phyloP scores from a whole-genome alignment of 2,113 vertebrate genomes.

The Galemys pyrenaicus region DNA sequence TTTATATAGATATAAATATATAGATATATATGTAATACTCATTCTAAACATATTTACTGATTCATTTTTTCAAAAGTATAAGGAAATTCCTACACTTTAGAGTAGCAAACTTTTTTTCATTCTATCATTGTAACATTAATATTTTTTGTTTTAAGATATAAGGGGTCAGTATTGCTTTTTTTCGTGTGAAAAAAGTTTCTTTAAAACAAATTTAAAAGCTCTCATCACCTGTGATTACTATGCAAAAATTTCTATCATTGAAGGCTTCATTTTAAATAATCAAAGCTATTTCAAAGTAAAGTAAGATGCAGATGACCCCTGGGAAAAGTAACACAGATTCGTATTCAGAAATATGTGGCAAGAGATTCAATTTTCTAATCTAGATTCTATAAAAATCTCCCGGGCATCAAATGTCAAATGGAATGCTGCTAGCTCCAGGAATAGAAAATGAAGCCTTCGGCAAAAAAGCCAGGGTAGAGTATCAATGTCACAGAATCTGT shows the following conservation, averaged over 20 bases:
- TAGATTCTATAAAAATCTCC: conserved; percentile 73
- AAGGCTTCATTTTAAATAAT: conserved; percentile 46
- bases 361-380: conserved; percentile 55
- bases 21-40: neutral
- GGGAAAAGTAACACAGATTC: conserved; percentile 4
- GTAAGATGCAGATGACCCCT: conserved; percentile 20
- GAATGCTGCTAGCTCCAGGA: conserved; percentile 48
- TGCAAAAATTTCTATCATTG: conserved; percentile 20
- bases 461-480: conserved; percentile 8
- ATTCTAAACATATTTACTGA: neutral
- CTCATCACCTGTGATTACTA: conserved; percentile 4
- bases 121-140: neutral
- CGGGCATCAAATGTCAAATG: conserved; percentile 70
- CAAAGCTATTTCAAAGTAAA: conserved; percentile 48
- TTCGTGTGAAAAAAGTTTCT: neutral
- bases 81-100: neutral
- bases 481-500: conserved; percentile 55
- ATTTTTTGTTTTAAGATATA: neutral
- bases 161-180: neutral
- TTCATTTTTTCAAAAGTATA: neutral
- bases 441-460: conserved; percentile 41
- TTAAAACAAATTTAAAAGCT: conserved; percentile 52
- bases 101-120: neutral
- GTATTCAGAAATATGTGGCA: conserved; percentile 58
- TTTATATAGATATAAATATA: neutral